Conservation (phyloP, 2,113 vertebrate genomes). For the Heliornis fulica region DNA sequence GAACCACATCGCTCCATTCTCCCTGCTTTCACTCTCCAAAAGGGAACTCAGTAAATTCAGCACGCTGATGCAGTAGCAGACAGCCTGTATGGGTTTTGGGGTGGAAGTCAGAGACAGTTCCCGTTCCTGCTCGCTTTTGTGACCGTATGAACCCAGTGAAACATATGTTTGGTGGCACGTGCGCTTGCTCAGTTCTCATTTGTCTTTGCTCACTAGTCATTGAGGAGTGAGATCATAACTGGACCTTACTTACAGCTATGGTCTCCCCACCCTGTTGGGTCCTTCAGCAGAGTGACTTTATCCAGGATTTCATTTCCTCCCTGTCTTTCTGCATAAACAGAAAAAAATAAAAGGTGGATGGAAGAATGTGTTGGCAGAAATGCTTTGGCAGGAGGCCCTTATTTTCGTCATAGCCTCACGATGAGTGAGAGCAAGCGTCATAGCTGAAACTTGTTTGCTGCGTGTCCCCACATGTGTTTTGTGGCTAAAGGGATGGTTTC, state of each 20-base stretch:
- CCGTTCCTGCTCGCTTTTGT: neutral
- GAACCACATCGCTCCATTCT: neutral
- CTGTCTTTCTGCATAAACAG: neutral
- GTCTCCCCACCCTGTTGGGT: constrained; percentile 32
- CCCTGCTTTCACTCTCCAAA: neutral
- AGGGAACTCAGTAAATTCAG: neutral
- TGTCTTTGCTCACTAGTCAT: constrained; percentile 4
- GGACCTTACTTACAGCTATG: constrained; percentile 5
- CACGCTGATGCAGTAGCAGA: neutral
- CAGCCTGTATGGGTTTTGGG: neutral
- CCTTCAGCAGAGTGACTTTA: constrained; percentile 24
- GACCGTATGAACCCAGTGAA: neutral
- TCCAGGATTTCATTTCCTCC: constrained; percentile 15
- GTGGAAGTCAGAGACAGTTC: neutral
- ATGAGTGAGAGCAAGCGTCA: neutral
- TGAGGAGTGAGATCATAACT: constrained; percentile 54
- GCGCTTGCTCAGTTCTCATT: constrained; percentile 12
- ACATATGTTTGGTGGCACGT: neutral
- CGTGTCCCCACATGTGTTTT: neutral
- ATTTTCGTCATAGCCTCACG: neutral
- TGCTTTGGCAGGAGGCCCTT: neutral
- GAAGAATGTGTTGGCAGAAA: neutral
- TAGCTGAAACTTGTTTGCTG: neutral
- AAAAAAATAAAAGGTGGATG: neutral
- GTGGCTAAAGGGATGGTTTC: neutral